Evolutionary conservation across 2,113 vertebrate species (phyloP), one percentile per base, ranked within the genome.

Genomic region (Pandion haliaetus): DNA sequence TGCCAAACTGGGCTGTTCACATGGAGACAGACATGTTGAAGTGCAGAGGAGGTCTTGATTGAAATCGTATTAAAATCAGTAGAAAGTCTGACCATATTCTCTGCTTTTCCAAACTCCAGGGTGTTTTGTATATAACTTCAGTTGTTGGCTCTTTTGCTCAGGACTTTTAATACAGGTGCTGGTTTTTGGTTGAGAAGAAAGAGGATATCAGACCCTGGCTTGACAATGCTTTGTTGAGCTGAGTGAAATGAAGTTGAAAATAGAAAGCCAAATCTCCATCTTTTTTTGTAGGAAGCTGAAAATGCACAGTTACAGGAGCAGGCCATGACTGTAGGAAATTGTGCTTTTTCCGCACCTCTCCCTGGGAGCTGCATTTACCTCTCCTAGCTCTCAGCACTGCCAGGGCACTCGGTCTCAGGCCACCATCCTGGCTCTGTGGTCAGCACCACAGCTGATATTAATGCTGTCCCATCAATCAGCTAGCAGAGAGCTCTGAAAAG

Each of bases 391-490:
- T 66, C 12, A 17, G 63, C 23, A 7, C 63, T 29, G 23, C 16
- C 76, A 34, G 45, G 36, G 26, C 14, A 2, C 61, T 28, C 24
- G 2, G 20, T 9, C 49, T 82, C 1, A 1, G 72, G 49, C 80
- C 67, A 40, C 31, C 52, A 28, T 73, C 88, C 42, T 5, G 19
- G 7, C 52, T 80, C 34, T 24, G 38, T 34, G 45, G 58, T 57
- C 69, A 26, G 49, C 84, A 8, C 44, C 1, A 1, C 85, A 25
- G 50, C 86, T 94, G 73, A 38, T 38, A 8, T 19, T 89, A 49
- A 42, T 17, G 81, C 49, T 96, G 88, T 58, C 90, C 44, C 91
- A 86, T 86, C 63, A 55, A 92, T 65, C 93, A 96, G 69, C 66
- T 45, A 36, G 80, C 86, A 73, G 78, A 69, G 71, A 93, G 49